These are phyloP conservation scores for Melinaea menophilus DNA, from an alignment of 2,888 invertebrate species.

Conservation along the genomic window DNA sequence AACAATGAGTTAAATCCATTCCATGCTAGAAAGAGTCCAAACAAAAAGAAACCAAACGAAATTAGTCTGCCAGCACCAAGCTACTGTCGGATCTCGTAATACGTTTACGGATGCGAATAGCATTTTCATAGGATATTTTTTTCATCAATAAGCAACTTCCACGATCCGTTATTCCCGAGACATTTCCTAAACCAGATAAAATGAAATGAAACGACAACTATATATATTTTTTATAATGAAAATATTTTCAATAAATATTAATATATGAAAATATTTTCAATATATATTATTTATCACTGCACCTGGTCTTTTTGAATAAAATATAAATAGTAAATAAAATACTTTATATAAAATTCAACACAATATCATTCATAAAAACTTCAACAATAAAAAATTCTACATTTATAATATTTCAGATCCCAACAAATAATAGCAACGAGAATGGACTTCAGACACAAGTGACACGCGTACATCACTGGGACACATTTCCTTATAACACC, in stretches of 20 bases:
- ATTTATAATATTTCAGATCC: conserved; percentile 20
- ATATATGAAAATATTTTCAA: background rate
- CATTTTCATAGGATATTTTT: conserved; percentile 26
- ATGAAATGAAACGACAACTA: conserved; percentile 17
- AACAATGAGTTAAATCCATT: background rate
- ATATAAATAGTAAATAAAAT: background rate
- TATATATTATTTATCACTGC: background rate
- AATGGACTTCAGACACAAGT: conserved; percentile 49
- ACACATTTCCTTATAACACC: conserved; percentile 57
- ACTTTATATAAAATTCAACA: too few species aligned
- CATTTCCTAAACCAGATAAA: background rate
- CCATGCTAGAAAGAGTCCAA: too few species aligned
- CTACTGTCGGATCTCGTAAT: conserved; percentile 24
- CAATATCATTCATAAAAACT: conserved; percentile 27
- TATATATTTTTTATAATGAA: background rate
- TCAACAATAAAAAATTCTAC: conserved; percentile 36
- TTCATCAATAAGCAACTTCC: conserved; percentile 17
- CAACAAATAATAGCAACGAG: conserved; percentile 44
- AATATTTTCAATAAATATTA: background rate
- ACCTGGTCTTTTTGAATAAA: too few species aligned
- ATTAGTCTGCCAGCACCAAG: conserved; percentile 16
- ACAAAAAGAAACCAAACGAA: background rate
- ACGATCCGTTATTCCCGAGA: background rate
- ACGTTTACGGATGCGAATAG: conserved; percentile 15
- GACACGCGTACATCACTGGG: conserved; percentile 50